Base-by-base conservation (phyloP, 2,888 invertebrate genomes). In the Rhogogaster chlorosoma region DNA sequence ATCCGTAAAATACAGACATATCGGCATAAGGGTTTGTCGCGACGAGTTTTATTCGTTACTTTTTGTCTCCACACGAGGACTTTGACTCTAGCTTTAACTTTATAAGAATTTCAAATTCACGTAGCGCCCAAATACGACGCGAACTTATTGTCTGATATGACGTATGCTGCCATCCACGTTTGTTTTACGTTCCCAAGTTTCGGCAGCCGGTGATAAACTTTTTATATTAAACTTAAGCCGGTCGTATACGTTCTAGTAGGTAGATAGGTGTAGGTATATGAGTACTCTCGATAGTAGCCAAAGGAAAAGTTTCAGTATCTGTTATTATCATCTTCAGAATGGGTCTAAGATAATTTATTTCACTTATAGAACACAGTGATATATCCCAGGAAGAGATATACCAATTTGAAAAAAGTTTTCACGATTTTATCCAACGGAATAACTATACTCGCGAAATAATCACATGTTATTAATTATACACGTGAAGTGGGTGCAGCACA, bases 121-220 rank as follows among this genome's bases (percentile, higher is more conserved):
- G 18, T 32, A 83, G 22, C 38, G 38, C 64, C 61, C 70, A 45
- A 67, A 64, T 26, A 29, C 42, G 45, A 70, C 36, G 61, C 6
- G 18, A 84, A 70, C 53, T 84, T 38, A 26, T 38, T 42, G 42
- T 77, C 80, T 49, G 80, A 82, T 84, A 84, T 84, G 84, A 84
- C 84, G 84, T 82, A 67, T 80, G 80, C 67, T 38, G 32, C 26
- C 49, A 70, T 80, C 80, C 84, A 38, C 61, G 36, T 67, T 84
- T 84, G 80, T 84, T 80, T 82, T 82, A 84, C 45, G 67, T 80
- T 38, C 70, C 38, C 29, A 77, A 77, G 32, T 75, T 75, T 78
- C 45, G 53, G 70, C 45, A 70, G 67, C 22, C 64, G 26, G 77
- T 77, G 49, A 82, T 84, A 84, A 84, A 84, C 70, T 84, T 84